Conservation (phyloP, 2,888 invertebrate species). For the Ennomos fuscantarius region DNA sequence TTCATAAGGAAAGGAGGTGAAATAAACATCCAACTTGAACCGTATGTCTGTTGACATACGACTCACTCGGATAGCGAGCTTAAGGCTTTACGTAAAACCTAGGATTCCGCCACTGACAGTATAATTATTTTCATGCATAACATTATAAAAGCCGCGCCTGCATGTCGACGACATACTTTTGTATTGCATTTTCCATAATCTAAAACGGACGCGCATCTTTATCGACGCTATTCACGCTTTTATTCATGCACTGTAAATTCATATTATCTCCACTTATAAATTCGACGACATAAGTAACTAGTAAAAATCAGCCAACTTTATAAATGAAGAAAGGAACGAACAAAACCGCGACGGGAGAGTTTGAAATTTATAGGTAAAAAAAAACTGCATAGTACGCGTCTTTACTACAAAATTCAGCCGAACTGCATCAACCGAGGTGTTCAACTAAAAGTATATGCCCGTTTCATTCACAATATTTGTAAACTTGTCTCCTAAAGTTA, state of each 20-base stretch:
- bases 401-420: too few relatives aligned
- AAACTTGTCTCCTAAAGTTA: too few relatives aligned
- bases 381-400: not conserved
- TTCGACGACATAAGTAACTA: too few relatives aligned
- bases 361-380: not conserved
- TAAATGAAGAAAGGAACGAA: not conserved
- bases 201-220: too few relatives aligned
- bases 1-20: not conserved
- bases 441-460: too few relatives aligned
- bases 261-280: too few relatives aligned
- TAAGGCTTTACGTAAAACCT: constrained; percentile 1
- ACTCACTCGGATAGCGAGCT: constrained; percentile 2
- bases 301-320: not conserved
- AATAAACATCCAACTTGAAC: constrained; percentile 1
- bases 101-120: constrained; percentile 2
- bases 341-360: not conserved
- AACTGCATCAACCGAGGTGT: too few relatives aligned
- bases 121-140: not conserved
- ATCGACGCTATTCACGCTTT: too few relatives aligned
- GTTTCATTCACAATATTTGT: too few relatives aligned
- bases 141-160: not conserved
- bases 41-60: constrained; percentile 8
- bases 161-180: too few relatives aligned
- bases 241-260: too few relatives aligned
- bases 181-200: too few relatives aligned